Percentiles rank a stretch among this genome's conserved stretches.
phyloP scores from a whole-genome alignment of 1,140 invertebrate species.

The Cyrtorhinus lividipennis region DNA sequence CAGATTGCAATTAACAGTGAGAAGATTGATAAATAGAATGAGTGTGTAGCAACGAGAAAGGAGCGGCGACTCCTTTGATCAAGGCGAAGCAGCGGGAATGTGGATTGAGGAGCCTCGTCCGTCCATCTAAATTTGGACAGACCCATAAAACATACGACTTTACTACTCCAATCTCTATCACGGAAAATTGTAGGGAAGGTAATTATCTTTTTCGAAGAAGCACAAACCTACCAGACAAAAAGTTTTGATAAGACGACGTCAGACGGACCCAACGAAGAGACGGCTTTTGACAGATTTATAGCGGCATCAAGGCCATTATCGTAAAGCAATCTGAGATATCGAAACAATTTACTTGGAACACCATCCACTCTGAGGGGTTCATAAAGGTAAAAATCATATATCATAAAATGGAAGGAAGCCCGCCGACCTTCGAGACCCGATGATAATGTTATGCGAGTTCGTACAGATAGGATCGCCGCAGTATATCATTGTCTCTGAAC shows the following conservation, averaged over 20 bases:
- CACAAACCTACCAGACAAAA: background rate
- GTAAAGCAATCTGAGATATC: constrained; percentile 8
- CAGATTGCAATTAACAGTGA: too few species aligned
- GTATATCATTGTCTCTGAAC: background rate
- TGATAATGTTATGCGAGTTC: constrained; percentile 4
- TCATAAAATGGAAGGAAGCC: background rate
- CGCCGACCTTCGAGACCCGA: background rate
- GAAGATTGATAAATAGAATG: background rate
- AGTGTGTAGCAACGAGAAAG: background rate
- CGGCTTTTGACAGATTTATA: background rate
- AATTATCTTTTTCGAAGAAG: background rate
- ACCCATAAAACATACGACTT: background rate
- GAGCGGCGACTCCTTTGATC: background rate
- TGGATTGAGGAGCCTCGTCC: background rate
- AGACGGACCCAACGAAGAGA: background rate
- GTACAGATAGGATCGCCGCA: background rate
- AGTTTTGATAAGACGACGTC: constrained; percentile 2
- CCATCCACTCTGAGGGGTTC: background rate
- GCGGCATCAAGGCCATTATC: constrained; percentile 6
- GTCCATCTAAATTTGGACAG: constrained; percentile 9
- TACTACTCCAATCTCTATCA: background rate
- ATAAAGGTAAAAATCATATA: constrained; percentile 7
- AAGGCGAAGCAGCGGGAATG: background rate
- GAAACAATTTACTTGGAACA: constrained; percentile 1
- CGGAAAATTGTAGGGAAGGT: background rate